Evolutionary conservation across 1,140 invertebrate species (phyloP).

Genomic region (Dryas iulia): DNA sequence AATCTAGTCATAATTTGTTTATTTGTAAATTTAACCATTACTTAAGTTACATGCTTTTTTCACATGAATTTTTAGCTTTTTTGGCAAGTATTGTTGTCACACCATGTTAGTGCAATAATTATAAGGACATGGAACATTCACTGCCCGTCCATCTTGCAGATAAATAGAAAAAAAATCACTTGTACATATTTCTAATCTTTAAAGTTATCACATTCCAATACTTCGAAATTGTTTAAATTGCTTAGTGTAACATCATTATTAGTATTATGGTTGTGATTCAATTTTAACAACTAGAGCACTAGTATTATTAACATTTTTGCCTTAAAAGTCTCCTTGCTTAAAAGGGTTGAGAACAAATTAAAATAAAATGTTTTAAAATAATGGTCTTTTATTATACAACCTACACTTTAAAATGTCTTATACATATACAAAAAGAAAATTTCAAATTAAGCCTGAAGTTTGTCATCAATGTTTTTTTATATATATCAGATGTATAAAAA

Average conservation of each 20-base stretch:
- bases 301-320: slow-evolving; percentile 5
- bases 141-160: slow-evolving; percentile 4
- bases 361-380: not conserved
- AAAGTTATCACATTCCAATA: not conserved
- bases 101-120: not conserved
- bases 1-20: not conserved
- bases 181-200: not conserved
- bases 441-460: too few relatives aligned
- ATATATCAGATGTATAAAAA: too few relatives aligned
- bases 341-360: not conserved
- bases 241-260: not conserved
- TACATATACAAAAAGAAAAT: too few relatives aligned
- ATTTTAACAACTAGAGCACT: slow-evolving; percentile 7
- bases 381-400: not conserved
- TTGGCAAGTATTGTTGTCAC: not conserved
- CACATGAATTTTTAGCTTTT: not conserved
- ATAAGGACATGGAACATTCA: not conserved
- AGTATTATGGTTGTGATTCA: slow-evolving; percentile 8
- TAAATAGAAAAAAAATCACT: not conserved
- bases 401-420: not conserved
- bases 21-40: not conserved
- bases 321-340: not conserved
- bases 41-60: too few relatives aligned
- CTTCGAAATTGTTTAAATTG: too few relatives aligned
- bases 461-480: too few relatives aligned